A percentile compares a stretch with the other conserved stretches of the same genome.
These are phyloP conservation scores for Hyppa rectilinea DNA, from an alignment of 2,888 invertebrate genomes.

Conservation along the genomic window DNA sequence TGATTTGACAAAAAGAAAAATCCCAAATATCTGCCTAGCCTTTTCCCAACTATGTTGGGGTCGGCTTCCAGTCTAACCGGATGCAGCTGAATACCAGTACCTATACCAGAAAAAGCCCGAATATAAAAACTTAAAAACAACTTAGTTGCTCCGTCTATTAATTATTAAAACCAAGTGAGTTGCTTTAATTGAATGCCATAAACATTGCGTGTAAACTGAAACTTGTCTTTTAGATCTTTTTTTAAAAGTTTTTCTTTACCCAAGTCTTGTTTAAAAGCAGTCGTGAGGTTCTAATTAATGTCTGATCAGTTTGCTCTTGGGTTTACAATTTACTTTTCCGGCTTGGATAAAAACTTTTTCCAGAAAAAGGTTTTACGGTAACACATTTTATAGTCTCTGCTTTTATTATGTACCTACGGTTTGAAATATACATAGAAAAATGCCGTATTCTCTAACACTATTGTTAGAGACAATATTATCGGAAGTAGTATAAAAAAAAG, in stretches of 20 bases:
- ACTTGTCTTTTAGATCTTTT: background rate
- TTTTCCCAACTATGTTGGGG: no score
- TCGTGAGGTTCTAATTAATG: constrained; percentile 29
- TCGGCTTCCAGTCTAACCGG: no score
- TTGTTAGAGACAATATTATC: background rate
- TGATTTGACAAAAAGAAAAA: no score
- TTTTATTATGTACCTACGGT: background rate
- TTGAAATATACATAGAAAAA: background rate
- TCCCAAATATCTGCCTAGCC: no score
- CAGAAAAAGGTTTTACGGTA: background rate
- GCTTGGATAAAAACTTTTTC: background rate
- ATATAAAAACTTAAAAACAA: no score
- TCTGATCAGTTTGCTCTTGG: constrained; percentile 18
- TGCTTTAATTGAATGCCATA: no score
- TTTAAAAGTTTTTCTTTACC: constrained; percentile 9
- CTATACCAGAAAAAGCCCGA: no score
- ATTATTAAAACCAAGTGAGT: no score
- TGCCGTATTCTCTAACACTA: background rate
- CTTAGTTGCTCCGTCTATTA: no score
- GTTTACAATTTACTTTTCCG: background rate
- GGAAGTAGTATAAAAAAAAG: no score
- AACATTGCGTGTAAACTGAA: no score
- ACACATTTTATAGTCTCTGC: background rate
- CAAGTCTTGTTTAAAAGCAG: constrained; percentile 6
- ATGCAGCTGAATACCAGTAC: no score